Percentiles rank a stretch among this genome's conserved stretches.
Conservation (phyloP, 2,888 invertebrate species). For the Pheosia gnoma region DNA sequence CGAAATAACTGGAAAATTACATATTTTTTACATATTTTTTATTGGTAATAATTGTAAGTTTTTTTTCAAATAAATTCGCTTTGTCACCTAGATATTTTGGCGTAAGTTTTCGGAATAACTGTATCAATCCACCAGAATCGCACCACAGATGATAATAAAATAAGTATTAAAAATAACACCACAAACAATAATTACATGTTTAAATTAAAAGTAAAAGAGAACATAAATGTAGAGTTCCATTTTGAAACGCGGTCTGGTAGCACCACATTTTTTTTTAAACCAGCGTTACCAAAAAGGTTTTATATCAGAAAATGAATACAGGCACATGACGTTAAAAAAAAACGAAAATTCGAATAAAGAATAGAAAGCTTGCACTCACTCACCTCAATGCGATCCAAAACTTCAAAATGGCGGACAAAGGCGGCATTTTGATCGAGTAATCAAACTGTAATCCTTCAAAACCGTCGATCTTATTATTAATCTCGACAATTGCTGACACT, state of each 20-base stretch:
- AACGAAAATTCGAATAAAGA: conserved; percentile 4
- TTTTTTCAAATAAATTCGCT: neutral
- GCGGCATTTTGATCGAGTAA: neutral
- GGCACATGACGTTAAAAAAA: neutral
- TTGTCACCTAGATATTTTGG: neutral
- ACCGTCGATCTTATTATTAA: neutral
- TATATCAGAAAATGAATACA: neutral
- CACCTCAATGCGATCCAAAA: conserved; percentile 5
- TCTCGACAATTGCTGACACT: neutral
- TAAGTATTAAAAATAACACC: neutral
- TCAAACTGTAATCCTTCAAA: conserved; percentile 6
- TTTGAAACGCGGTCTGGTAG: too few relatives aligned
- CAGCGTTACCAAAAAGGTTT: too few relatives aligned
- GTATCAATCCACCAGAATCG: neutral
- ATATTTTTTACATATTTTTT: neutral
- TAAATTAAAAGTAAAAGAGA: too few relatives aligned
- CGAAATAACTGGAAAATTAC: neutral
- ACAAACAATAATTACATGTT: too few relatives aligned
- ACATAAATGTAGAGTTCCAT: too few relatives aligned
- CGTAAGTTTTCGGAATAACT: neutral
- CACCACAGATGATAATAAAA: neutral
- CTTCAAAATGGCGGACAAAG: conserved; percentile 6
- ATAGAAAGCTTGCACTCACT: conserved; percentile 5
- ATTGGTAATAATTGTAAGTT: neutral
- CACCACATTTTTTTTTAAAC: too few relatives aligned